phyloP scores from a whole-genome alignment of 53 echinoderm and acorn worm genomes.

The Patiria pectinifera region DNA sequence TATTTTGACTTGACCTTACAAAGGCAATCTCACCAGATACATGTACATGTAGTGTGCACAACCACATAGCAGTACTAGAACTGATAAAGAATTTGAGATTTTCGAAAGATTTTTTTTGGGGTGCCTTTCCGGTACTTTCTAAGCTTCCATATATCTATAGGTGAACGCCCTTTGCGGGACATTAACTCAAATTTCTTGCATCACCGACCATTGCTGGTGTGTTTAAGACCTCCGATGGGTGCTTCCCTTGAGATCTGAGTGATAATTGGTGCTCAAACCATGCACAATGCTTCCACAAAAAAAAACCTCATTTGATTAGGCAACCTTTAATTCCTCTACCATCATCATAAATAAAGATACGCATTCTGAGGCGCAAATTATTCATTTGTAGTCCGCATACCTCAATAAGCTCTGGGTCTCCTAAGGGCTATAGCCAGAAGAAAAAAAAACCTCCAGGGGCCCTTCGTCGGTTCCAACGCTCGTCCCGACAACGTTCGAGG shows the following conservation, averaged over 20 bases:
- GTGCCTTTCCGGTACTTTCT: too few species aligned
- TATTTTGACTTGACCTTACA: too few species aligned
- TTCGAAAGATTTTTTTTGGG: too few species aligned
- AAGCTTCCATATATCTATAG: not conserved
- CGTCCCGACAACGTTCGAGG: not conserved
- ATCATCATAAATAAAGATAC: conserved; percentile 22
- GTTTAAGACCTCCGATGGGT: not conserved
- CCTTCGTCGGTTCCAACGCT: not conserved
- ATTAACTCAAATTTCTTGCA: not conserved
- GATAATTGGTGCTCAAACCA: not conserved
- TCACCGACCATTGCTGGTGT: not conserved
- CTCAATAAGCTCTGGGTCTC: not conserved
- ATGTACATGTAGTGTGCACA: too few species aligned
- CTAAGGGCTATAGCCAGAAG: not conserved
- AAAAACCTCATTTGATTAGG: not conserved
- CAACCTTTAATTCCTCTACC: not conserved
- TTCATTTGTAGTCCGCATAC: not conserved
- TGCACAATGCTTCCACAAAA: not conserved
- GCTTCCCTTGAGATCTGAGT: not conserved
- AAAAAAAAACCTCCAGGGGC: conserved; percentile 5
- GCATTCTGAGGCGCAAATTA: not conserved
- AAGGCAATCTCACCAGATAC: too few species aligned
- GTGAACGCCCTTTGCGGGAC: not conserved
- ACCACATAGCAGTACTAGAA: too few species aligned
- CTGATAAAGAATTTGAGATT: too few species aligned